Evolutionary conservation across 2,888 invertebrate species (phyloP).

Genomic region (Caenorhabditis macrosperma): DNA sequence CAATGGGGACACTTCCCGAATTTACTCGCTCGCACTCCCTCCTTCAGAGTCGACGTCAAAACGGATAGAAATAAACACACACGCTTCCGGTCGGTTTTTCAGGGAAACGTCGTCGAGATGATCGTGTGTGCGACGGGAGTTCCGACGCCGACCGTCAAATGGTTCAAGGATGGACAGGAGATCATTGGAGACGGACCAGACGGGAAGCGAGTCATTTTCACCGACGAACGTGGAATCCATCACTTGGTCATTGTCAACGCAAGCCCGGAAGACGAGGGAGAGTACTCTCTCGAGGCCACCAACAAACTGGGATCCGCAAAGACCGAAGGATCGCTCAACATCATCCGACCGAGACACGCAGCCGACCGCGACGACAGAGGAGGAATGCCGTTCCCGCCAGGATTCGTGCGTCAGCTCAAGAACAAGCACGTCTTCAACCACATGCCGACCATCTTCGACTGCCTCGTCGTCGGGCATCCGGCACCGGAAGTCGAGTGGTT

Average conservation of each 20-base stretch:
- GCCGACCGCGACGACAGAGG: conserved; percentile 66
- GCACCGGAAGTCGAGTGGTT: conserved; percentile 78
- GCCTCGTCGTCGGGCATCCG: conserved; percentile 79
- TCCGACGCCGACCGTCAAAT: conserved; percentile 81
- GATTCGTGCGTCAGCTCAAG: conserved; percentile 80
- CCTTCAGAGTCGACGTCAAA: conserved; percentile 18
- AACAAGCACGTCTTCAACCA: conserved; percentile 80
- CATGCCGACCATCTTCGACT: conserved; percentile 80
- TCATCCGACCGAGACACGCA: conserved; percentile 74
- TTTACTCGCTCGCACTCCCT: conserved; percentile 12
- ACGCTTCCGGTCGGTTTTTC: conserved; percentile 37
- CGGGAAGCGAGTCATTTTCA: conserved; percentile 75
- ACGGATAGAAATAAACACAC: conserved; percentile 3
- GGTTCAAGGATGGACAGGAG: conserved; percentile 80
- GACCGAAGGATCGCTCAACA: conserved; percentile 75
- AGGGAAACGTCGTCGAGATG: conserved; percentile 80
- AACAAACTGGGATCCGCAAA: conserved; percentile 80
- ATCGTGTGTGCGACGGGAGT: conserved; percentile 80
- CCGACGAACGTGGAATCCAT: conserved; percentile 79
- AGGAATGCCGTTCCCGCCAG: conserved; percentile 80
- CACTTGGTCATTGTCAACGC: conserved; percentile 79
- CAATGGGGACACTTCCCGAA: conserved; percentile 29
- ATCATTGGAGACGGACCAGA: conserved; percentile 75
- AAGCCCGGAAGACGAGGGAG: conserved; percentile 80
- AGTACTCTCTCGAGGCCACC: conserved; percentile 79